Percentiles rank a stretch among this genome's conserved stretches.
Conservation (phyloP, 2,888 invertebrate species). For the Eupithecia centaureata region DNA sequence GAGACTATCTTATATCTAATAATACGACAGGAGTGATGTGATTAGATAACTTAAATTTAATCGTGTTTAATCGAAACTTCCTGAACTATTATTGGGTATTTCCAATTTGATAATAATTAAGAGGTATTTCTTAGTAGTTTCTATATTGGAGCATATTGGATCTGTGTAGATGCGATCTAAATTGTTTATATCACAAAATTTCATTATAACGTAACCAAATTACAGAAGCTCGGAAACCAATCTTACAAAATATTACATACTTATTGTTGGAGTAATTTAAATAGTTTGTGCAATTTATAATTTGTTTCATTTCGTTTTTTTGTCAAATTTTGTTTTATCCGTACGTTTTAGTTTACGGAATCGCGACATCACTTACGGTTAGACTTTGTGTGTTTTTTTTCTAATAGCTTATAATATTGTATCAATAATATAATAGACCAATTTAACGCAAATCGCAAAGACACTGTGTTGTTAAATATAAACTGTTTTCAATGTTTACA, state of each 20-base stretch:
- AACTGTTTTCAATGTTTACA: not conserved
- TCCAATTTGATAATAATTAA: conserved; percentile 33
- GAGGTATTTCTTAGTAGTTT: conserved; percentile 32
- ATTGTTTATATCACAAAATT: not conserved
- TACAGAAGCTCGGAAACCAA: conserved; percentile 15
- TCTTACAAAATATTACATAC: conserved; percentile 17
- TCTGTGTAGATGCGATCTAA: conserved; percentile 8
- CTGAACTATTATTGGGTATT: conserved; percentile 47
- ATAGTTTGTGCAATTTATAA: conserved; percentile 38
- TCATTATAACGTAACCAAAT: not conserved
- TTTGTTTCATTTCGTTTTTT: conserved; percentile 26
- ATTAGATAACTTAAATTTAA: conserved; percentile 38
- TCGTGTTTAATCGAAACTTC: conserved; percentile 41
- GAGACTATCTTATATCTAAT: conserved; percentile 48
- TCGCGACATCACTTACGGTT: conserved; percentile 18
- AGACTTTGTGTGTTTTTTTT: not conserved
- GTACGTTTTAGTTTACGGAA: conserved; percentile 20
- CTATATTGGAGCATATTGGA: conserved; percentile 26
- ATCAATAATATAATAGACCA: not conserved
- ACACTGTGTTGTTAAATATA: not conserved
- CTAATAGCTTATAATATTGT: not conserved
- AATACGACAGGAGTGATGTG: conserved; percentile 48
- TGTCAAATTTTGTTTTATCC: conserved; percentile 15
- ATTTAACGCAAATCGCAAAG: not conserved
- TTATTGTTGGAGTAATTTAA: conserved; percentile 34